phyloP scores from a whole-genome alignment of 2,113 vertebrate genomes.

The Capreolus pygargus region DNA sequence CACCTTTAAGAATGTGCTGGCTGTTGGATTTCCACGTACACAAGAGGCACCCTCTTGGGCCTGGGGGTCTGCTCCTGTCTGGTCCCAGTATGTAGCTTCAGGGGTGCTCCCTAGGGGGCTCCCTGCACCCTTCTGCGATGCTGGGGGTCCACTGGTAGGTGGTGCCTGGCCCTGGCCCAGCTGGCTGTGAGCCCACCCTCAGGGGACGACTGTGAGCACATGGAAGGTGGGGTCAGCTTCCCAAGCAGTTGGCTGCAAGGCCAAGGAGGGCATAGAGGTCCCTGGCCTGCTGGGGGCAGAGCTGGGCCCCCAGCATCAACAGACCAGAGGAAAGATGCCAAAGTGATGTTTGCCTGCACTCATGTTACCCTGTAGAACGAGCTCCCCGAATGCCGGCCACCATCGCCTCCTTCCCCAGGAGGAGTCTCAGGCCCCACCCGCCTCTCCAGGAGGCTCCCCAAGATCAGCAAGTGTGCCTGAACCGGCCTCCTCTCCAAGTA shows the following conservation, averaged over 20 bases:
- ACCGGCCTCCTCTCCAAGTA: not conserved
- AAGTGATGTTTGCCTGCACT: not conserved
- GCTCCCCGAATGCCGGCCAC: not conserved
- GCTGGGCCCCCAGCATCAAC: not conserved
- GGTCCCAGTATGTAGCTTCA: not conserved
- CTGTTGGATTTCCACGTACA: not conserved
- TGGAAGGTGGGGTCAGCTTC: not conserved
- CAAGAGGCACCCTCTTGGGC: not conserved
- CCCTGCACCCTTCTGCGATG: not conserved
- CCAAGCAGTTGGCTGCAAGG: not conserved
- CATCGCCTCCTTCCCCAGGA: not conserved
- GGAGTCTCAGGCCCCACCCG: not conserved
- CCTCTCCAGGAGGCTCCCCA: not conserved
- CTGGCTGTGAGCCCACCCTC: not conserved
- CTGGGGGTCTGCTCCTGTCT: not conserved
- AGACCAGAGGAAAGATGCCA: not conserved
- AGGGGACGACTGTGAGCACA: not conserved
- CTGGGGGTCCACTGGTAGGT: not conserved
- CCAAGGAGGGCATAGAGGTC: not conserved
- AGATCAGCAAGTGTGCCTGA: not conserved
- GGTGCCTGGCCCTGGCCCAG: not conserved
- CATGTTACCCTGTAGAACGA: not conserved
- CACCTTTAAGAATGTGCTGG: not conserved
- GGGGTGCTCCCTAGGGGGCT: not conserved
- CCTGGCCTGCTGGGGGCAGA: not conserved